Base-by-base conservation (phyloP, 2,797 vertebrate species). In the Urosaurus nigricauda region DNA sequence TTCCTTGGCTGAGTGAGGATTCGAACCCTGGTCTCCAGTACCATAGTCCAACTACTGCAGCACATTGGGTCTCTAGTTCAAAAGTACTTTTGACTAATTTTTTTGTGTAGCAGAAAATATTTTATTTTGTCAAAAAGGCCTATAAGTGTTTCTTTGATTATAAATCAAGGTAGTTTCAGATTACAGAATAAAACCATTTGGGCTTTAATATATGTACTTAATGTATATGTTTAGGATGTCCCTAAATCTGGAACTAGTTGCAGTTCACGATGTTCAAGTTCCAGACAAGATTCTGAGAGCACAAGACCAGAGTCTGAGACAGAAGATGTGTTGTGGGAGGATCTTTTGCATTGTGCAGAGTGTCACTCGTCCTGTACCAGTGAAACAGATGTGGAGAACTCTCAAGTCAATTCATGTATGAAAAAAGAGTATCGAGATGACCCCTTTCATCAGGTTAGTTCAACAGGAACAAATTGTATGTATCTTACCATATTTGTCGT, bases 351-450 rank as follows among this genome's bases (percentile, higher is more conserved):
- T 96, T 98, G 98, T 89, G 98, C 99, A 0, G 99, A 99, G 96
- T 99, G 98, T 94, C 97, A 97, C 84, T 99, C 99, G 0, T 99
- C 99, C 90, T 99, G 98, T 94, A 98, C 96, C 91, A 99, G 98
- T 29, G 99, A 99, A 96, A 99, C 98, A 79, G 99, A 99, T 84
- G 98, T 98, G 60, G 98, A 99, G 90, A 98, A 97, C 87, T 97
- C 97, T 89, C 96, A 98, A 0, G 95, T 97, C 90, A 98, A 98
- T 90, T 96, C 98, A 0, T 97, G 97, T 37, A 95, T 97, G 91
- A 99, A 99, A 94, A 99, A 98, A 89, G 99, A 99, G 94, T 99
- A 98, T 95, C 97, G 98, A 95, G 99, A 99, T 40, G 99, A 99
- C 93, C 99, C 99, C 32, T 99, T 99, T 93, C 98, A 99, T 93